Conservation (phyloP, 1,140 invertebrate genomes). For the Apis florea region DNA sequence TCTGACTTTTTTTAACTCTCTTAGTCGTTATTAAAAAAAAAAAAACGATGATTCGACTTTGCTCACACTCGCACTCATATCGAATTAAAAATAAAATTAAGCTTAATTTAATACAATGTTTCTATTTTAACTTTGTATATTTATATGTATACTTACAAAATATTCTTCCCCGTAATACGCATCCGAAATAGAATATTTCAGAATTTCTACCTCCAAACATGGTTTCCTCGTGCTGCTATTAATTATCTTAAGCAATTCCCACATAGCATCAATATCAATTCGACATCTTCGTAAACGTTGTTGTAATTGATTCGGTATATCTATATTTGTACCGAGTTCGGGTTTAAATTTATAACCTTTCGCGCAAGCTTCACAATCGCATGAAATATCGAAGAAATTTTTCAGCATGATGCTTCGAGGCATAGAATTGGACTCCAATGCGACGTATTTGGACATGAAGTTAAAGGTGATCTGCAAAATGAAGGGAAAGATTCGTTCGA, state of each 20-base stretch:
- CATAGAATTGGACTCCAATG: fast-evolving
- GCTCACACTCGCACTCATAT: too few relatives aligned
- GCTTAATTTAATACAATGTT: too few relatives aligned
- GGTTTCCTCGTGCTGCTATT: fast-evolving
- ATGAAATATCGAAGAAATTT: background rate
- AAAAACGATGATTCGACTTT: too few relatives aligned
- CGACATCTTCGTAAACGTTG: background rate
- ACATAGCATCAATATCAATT: fast-evolving
- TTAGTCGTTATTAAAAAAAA: too few relatives aligned
- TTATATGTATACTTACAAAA: background rate
- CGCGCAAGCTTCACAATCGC: background rate
- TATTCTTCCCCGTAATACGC: background rate
- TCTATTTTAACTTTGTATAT: too few relatives aligned
- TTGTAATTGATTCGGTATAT: background rate
- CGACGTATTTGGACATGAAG: background rate
- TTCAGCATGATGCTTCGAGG: fast-evolving
- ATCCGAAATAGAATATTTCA: background rate
- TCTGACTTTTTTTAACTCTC: too few relatives aligned
- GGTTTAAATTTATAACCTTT: fast-evolving
- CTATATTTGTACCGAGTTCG: background rate
- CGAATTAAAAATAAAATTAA: too few relatives aligned
- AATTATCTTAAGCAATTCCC: background rate
- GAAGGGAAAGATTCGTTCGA: too few relatives aligned
- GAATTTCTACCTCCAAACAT: background rate
- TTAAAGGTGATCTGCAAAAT: background rate